A percentile compares a stretch with the other conserved stretches of the same genome.
Conservation (phyloP, 2,113 vertebrate genomes). For the Ptychochromis oligacanthus region DNA sequence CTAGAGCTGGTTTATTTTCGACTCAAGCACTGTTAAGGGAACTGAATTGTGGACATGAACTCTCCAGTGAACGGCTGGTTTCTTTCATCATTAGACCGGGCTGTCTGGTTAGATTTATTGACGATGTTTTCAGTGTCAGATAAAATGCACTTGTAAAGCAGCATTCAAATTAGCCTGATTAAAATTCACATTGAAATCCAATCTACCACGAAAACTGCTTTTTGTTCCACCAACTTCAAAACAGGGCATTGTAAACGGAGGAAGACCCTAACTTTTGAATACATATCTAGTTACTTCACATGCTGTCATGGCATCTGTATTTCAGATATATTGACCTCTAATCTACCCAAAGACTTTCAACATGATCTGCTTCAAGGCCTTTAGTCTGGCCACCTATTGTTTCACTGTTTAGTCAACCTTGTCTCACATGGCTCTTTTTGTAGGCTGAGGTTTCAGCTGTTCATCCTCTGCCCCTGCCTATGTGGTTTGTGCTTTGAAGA, state of each 20-base stretch:
- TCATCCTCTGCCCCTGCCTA: background rate
- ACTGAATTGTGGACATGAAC: background rate
- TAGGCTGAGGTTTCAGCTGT: conserved; percentile 63
- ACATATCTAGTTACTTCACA: conserved; percentile 37
- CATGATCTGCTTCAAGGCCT: conserved; percentile 55
- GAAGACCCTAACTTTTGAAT: conserved; percentile 31
- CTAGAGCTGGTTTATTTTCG: background rate
- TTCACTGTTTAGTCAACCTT: conserved; percentile 54
- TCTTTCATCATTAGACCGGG: background rate
- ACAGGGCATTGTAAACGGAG: background rate
- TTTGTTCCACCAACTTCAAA: background rate
- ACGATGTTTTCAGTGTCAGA: background rate
- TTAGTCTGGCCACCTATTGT: conserved; percentile 61
- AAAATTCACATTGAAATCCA: background rate
- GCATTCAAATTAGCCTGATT: background rate
- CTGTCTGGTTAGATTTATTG: background rate
- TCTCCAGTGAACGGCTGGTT: background rate
- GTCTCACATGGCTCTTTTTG: conserved; percentile 35
- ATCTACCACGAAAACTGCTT: background rate
- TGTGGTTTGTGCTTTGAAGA: conserved; percentile 48
- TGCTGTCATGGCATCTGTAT: conserved; percentile 26
- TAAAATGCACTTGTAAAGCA: background rate
- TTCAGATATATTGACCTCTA: conserved; percentile 41
- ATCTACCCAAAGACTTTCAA: conserved; percentile 54
- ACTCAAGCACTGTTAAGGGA: background rate